These are phyloP conservation scores for Pogonophryne albipinna DNA, from an alignment of 2,797 vertebrate species.

Conservation along the genomic window DNA sequence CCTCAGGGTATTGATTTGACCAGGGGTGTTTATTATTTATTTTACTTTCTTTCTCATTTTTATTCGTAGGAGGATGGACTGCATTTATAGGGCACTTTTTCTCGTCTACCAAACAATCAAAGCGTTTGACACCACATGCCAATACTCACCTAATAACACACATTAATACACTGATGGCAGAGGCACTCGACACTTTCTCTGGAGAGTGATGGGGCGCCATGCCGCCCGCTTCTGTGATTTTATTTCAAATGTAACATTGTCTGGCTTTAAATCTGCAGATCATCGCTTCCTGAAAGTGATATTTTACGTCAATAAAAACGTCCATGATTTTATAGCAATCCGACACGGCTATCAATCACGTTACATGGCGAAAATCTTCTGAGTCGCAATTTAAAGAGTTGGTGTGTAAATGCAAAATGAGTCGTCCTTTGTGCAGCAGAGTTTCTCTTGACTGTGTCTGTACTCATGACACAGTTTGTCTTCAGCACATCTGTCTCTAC, in stretches of 20 bases:
- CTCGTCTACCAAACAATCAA: too few relatives aligned
- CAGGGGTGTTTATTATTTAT: neutral
- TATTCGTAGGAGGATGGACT: neutral
- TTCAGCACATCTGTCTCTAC: slow-evolving; percentile 79
- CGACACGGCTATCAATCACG: neutral
- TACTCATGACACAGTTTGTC: slow-evolving; percentile 58
- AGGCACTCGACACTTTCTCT: too few relatives aligned
- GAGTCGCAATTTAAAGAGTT: slow-evolving; percentile 11
- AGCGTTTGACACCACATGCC: too few relatives aligned
- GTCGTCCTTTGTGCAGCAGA: slow-evolving; percentile 35
- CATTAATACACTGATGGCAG: too few relatives aligned
- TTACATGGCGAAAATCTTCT: slow-evolving; percentile 11
- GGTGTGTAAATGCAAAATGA: slow-evolving; percentile 18
- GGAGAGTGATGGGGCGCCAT: too few relatives aligned
- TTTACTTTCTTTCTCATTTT: neutral
- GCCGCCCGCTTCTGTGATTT: too few relatives aligned
- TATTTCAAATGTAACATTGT: neutral
- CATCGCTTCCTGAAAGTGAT: slow-evolving; percentile 7
- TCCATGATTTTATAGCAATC: slow-evolving; percentile 15
- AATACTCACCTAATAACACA: too few relatives aligned
- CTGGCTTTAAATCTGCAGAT: slow-evolving; percentile 11
- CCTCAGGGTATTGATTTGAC: neutral
- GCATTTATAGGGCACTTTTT: too few relatives aligned
- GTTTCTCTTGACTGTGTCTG: slow-evolving; percentile 48
- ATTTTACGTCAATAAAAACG: neutral